Evolutionary conservation across 2,888 invertebrate species (phyloP), one percentile per base, ranked within the genome.

Genomic region (Glyphotaelius pellucidus): DNA sequence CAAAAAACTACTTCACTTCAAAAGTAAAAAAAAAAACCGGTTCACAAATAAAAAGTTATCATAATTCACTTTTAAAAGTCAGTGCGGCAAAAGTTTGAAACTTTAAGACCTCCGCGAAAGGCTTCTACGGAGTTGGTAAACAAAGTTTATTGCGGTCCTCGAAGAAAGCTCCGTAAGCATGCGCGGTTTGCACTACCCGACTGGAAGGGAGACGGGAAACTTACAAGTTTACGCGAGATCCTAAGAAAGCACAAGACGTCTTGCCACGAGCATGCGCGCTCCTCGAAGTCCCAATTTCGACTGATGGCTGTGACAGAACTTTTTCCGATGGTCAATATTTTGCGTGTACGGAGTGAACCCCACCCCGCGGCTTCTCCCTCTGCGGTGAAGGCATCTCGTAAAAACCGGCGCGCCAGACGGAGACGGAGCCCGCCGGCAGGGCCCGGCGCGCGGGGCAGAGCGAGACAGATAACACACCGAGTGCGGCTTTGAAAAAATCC

Each of bases 291-390:
- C 95, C 95, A 94, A 95, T 96, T 96, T 95, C 96, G 96, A 96
- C 96, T 96, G 96, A 96, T 96, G 96, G 95, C 96, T 96, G 96
- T 95, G 96, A 96, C 96, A 96, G 96, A 96, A 95, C 95, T 96
- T 96, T 96, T 96, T 96, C 96, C 96, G 95, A 96, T 96, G 96
- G 96, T 96, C 96, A 96, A 96, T 96, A 96, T 96, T 96, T 96
- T 95, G 96, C 96, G 96, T 96, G 96, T 95, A 95, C 96, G 95
- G 95, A 95, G 95, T 96, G 95, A 95, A 95, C 96, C 86, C 93
- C 92, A 92, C 95, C 96, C 95, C 95, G 95, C 94, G 94, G 94
- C 95, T 95, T 95, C 96, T 91, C 92, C 93, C 93, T 90, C 93
- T 95, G 96, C 91, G 90, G 92, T 90, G 91, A 92, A 92, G 95